phyloP scores from a whole-genome alignment of 92 coral and sea anemone genomes.

The Epizoanthus scotinus region DNA sequence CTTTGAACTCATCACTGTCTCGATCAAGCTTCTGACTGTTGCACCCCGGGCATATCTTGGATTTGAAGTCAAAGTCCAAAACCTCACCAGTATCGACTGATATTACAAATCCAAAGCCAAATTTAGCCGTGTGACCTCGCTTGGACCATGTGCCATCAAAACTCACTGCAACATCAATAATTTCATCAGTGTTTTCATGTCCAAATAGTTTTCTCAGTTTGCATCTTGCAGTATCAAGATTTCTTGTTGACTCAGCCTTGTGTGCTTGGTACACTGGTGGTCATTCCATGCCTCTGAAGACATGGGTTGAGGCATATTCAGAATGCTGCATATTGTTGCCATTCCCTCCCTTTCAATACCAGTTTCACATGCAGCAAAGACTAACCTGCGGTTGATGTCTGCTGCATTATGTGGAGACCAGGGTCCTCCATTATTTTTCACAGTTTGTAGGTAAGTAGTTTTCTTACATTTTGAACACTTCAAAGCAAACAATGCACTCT shows the following conservation, averaged over 20 bases:
- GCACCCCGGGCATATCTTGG: slow-evolving; percentile 30
- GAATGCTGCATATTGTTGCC: slow-evolving; percentile 37
- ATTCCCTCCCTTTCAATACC: slow-evolving; percentile 48
- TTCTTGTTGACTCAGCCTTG: not conserved
- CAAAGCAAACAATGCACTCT: slow-evolving; percentile 30
- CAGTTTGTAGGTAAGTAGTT: no score
- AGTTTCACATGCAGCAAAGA: slow-evolving; percentile 49
- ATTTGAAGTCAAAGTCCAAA: slow-evolving; percentile 36
- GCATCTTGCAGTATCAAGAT: slow-evolving; percentile 5
- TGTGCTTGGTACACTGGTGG: slow-evolving; percentile 27
- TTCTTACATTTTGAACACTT: slow-evolving; percentile 24
- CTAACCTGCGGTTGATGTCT: slow-evolving; percentile 44
- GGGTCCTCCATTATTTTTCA: slow-evolving; percentile 6
- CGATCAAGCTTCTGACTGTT: slow-evolving; percentile 1
- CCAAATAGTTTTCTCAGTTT: slow-evolving; percentile 1
- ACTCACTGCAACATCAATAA: no score
- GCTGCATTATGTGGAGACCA: slow-evolving; percentile 20
- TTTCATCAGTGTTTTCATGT: not conserved
- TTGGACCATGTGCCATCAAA: slow-evolving; percentile 49
- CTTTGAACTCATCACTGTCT: slow-evolving; percentile 9
- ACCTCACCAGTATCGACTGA: no score
- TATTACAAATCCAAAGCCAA: slow-evolving; percentile 33
- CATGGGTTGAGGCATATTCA: slow-evolving; percentile 46
- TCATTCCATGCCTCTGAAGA: slow-evolving; percentile 26
- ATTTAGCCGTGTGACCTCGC: slow-evolving; percentile 40